A percentile compares a stretch with the other conserved stretches of the same genome.
phyloP scores from a whole-genome alignment of 2,888 invertebrate genomes.

The Microplitis manilae region DNA sequence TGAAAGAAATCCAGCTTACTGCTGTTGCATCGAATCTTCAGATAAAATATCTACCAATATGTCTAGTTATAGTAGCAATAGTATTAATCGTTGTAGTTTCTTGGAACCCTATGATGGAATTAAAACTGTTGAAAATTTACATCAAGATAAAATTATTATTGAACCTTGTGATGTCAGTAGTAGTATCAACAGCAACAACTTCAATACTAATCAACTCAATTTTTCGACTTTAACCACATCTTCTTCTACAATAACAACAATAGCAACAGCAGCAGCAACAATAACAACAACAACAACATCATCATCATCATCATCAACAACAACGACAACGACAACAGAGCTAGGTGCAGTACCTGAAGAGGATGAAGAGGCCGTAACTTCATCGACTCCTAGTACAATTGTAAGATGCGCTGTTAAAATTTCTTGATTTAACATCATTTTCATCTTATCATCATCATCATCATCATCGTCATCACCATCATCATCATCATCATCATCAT shows the following conservation, averaged over 20 bases:
- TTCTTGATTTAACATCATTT: neutral
- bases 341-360: slow-evolving; percentile 78
- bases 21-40: slow-evolving; percentile 34
- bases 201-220: neutral
- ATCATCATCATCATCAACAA: slow-evolving; percentile 41
- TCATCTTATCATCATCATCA: neutral
- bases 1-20: neutral
- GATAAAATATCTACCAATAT: slow-evolving; percentile 44
- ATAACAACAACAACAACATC: slow-evolving; percentile 31
- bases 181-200: neutral
- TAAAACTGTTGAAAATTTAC: slow-evolving; percentile 69
- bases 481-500: neutral
- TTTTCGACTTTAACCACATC: neutral
- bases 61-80: slow-evolving; percentile 55
- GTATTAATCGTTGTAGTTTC: slow-evolving; percentile 53
- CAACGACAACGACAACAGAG: slow-evolving; percentile 62
- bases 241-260: neutral
- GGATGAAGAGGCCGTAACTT: slow-evolving; percentile 77
- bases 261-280: slow-evolving; percentile 43
- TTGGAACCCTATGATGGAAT: slow-evolving; percentile 57
- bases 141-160: slow-evolving; percentile 66
- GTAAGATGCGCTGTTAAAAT: slow-evolving; percentile 70
- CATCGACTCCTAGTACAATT: slow-evolving; percentile 82
- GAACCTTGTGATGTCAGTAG: slow-evolving; percentile 1
- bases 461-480: neutral